phyloP scores from a whole-genome alignment of 2,888 invertebrate species.

The Automeris io region DNA sequence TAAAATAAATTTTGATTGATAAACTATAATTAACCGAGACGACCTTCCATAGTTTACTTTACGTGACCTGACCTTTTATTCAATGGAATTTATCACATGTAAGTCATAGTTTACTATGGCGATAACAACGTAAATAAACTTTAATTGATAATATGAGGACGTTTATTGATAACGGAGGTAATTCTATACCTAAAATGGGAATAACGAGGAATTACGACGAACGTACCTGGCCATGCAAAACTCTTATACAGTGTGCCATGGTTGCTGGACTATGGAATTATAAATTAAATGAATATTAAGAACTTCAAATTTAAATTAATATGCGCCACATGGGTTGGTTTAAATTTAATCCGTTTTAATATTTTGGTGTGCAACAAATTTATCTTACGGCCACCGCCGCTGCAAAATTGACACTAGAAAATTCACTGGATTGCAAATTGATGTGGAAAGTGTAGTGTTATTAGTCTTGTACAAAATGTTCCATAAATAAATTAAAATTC shows the following conservation, averaged over 20 bases:
- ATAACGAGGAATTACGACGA: constrained; percentile 35
- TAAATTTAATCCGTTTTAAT: constrained; percentile 27
- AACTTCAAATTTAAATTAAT: constrained; percentile 36
- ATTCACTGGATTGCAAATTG: constrained; percentile 13
- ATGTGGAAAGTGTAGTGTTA: no score
- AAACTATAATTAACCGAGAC: constrained; percentile 16
- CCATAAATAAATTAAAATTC: no score
- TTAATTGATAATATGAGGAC: constrained; percentile 13
- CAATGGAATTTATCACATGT: constrained; percentile 34
- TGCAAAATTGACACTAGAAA: constrained; percentile 31
- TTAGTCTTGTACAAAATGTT: no score
- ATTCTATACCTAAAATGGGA: neutral
- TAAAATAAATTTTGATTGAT: constrained; percentile 6
- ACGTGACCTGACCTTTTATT: constrained; percentile 50
- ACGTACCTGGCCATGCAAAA: constrained; percentile 86
- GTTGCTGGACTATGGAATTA: constrained; percentile 63
- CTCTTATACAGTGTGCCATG: constrained; percentile 87
- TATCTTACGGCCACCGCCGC: constrained; percentile 31
- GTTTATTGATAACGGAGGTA: constrained; percentile 7
- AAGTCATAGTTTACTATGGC: constrained; percentile 20
- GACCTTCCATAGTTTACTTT: constrained; percentile 43
- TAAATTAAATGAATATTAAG: constrained; percentile 31
- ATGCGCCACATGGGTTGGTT: constrained; percentile 59
- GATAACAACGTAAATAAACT: constrained; percentile 51
- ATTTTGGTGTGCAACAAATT: constrained; percentile 24